Evolutionary conservation across 2,888 invertebrate species (phyloP), one percentile per base, ranked within the genome.

Genomic region (Neoaliturus tenellus): DNA sequence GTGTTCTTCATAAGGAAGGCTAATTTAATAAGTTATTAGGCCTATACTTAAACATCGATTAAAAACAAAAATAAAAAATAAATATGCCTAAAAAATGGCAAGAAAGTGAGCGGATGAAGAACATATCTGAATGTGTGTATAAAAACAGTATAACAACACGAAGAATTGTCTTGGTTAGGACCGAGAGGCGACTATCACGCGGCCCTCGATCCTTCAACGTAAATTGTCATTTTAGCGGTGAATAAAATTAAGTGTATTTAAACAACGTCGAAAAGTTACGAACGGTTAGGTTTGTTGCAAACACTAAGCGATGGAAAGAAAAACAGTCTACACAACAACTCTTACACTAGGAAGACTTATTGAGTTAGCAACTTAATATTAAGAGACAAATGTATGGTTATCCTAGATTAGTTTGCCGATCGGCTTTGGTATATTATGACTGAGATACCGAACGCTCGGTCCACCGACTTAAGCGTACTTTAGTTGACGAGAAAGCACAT

Each of bases 281-380:
- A 71, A 71, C 35, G 4, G 41, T 17, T n/a, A 41, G 75, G 48
- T 75, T 75, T 75, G 75, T 75, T 48, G 44, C 41, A 48, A 75
- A 44, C 75, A 48, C 48, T n/a, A 44, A 75, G 31, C 44, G 25
- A 75, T 75, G 75, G 75, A 75, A 81, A 81, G 69, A 44, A 81
- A 81, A 14, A 12, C 58, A 17, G 31, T 67, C 44, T 28, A 81
- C 48, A n/a, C 41, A 39, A 83, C 58, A 41, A 58, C 51, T 71
- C 82, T 67, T 78, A 83, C 35, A 48, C 83, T 83, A 83, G 83
- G 83, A 83, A 83, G 83, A 83, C 83, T 35, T 83, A 55, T 83
- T 83, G 83, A 75, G 44, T 83, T 83, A 83, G 83, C 80, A 83
- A 83, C 67, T 67, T 73, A 78, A 83, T 67, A 20, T 83, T 75